These are phyloP conservation scores for Salvelinus alpinus DNA, from an alignment of 2,113 vertebrate genomes.

Conservation along the genomic window DNA sequence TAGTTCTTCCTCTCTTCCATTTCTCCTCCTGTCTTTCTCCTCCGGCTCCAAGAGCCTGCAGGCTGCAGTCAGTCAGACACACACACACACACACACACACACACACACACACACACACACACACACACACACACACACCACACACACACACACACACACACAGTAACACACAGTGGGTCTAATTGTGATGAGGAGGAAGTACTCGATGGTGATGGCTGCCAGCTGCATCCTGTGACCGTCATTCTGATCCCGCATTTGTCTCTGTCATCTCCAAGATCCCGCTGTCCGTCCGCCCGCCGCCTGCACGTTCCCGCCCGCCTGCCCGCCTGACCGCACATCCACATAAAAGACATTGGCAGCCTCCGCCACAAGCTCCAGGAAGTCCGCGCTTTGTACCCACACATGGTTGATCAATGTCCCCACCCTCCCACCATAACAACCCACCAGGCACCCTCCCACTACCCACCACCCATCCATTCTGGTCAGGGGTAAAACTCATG, in stretches of 20 bases:
- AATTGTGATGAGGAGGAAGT: conserved; percentile 70
- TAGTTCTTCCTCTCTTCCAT: conserved; percentile 52
- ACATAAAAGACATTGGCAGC: neutral
- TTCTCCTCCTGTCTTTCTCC: neutral
- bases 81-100: conserved; percentile 25
- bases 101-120: neutral
- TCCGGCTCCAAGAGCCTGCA: conserved; percentile 46
- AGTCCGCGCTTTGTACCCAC: conserved; percentile 37
- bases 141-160: neutral
- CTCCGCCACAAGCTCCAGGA: neutral
- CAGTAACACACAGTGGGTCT: conserved; percentile 52
- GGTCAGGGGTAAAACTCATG: conserved; percentile 48
- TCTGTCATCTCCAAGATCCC: conserved; percentile 57
- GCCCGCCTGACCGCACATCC: neutral
- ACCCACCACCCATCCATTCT: conserved; percentile 30
- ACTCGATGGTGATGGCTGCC: conserved; percentile 67
- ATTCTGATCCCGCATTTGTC: conserved; percentile 68
- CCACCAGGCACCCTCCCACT: neutral
- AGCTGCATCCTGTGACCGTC: conserved; percentile 75
- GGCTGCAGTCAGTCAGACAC: conserved; percentile 45
- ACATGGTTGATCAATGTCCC: neutral
- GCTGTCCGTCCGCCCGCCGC: conserved; percentile 22
- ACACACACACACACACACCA: no score
- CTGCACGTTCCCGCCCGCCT: conserved; percentile 25
- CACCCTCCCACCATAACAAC: neutral